phyloP scores from a whole-genome alignment of 35 echinoderm and acorn worm species.

The Heliocidaris erythrogramma region DNA sequence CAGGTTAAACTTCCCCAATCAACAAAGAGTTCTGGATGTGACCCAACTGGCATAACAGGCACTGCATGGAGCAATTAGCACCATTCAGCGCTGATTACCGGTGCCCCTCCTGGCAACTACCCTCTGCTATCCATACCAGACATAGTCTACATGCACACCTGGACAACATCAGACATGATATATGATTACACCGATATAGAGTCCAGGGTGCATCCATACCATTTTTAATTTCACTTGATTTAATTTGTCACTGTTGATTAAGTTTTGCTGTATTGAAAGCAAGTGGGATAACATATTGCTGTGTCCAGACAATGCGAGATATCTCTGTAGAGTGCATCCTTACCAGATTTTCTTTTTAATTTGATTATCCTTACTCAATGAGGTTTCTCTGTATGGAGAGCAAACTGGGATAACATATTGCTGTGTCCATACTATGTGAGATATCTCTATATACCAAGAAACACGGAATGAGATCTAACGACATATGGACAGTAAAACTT shows the following conservation, averaged over 20 bases:
- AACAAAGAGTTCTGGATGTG: neutral
- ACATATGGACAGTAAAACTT: too few species aligned
- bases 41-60: constrained; percentile 15
- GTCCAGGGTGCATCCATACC: neutral
- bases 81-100: constrained; percentile 32
- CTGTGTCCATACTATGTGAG: too few species aligned
- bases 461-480: too few species aligned
- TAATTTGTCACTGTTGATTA: too few species aligned
- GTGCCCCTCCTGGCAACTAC: neutral
- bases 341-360: neutral
- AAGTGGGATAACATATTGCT: too few species aligned
- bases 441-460: too few species aligned
- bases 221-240: too few species aligned
- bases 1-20: neutral
- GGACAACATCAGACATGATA: neutral
- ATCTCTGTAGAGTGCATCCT: neutral
- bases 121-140: constrained; percentile 1
- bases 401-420: too few species aligned
- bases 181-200: neutral
- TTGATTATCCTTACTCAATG: neutral
- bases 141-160: constrained; percentile 13
- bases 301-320: too few species aligned
- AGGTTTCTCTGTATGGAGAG: too few species aligned
- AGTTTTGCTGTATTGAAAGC: too few species aligned
- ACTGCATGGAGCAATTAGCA: constrained; percentile 7